Percentiles rank a stretch among this genome's conserved stretches.
phyloP scores from a whole-genome alignment of 2,113 vertebrate species.

The Myotis lucifugus region DNA sequence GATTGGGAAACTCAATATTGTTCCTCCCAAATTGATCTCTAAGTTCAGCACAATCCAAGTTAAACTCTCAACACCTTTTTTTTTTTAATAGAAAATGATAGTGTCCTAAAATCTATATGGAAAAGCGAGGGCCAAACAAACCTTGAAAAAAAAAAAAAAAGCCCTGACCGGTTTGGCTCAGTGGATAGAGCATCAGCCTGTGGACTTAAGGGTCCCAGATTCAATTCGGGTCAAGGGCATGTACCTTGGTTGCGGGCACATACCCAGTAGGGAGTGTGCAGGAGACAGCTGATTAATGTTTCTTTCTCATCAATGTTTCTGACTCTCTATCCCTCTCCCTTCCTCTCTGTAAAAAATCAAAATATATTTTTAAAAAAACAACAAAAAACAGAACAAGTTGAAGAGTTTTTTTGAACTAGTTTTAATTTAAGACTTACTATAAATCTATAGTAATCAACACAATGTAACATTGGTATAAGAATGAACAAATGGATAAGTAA shows the following conservation, averaged over 20 bases:
- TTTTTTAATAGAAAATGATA: neutral
- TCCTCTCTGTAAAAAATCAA: no score
- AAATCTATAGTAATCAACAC: slow-evolving; percentile 27
- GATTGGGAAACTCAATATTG: neutral
- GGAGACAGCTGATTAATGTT: no score
- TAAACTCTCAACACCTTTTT: neutral
- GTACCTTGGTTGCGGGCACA: no score
- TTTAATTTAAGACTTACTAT: slow-evolving; percentile 4
- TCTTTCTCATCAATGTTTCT: no score
- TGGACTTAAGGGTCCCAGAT: no score
- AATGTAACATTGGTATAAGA: neutral
- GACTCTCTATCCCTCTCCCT: no score
- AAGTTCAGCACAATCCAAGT: slow-evolving; percentile 1
- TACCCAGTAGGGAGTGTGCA: no score
- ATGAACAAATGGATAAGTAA: neutral
- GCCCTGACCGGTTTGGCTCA: no score
- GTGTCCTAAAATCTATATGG: slow-evolving; percentile 17
- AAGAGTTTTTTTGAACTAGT: neutral
- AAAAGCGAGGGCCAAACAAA: slow-evolving; percentile 19
- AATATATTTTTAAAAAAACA: neutral
- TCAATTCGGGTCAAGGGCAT: no score
- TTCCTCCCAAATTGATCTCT: neutral
- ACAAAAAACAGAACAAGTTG: neutral
- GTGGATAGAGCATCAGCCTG: no score
- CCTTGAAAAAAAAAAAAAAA: neutral